Evolutionary conservation across 2,888 invertebrate species (phyloP), one percentile per base, ranked within the genome.

Genomic region (Eilema sororculum): DNA sequence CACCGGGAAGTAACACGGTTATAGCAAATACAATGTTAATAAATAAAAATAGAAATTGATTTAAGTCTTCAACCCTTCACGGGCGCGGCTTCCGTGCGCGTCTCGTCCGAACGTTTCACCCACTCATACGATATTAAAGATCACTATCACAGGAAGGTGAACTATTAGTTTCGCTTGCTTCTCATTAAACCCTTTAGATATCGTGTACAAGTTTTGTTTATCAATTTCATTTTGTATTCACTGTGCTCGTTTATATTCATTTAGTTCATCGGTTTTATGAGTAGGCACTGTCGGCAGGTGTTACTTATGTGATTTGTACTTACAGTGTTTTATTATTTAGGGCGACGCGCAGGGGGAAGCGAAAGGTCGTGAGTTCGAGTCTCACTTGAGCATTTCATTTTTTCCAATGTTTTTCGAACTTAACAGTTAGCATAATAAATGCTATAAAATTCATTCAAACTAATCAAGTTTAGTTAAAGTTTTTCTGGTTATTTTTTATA

Each of bases 91-190:
- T 94, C 93, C 94, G 93, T 81, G 85, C 76, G 76, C 82, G 85
- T 88, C 87, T 86, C 81, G 84, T 89, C 91, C 89, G 88, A 91
- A 91, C 90, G 90, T 90, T 91, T 92, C 90, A 87, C 84, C 93
- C 95, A 94, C 95, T 94, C 93, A 90, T 90, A 87, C 87, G 83
- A 89, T 93, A 95, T 95, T 95, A 95, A 95, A 95, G 95, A 95
- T 95, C 89, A 80, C 86, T 94, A 95, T 95, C 95, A 83, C 90
- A 91, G 94, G 93, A 94, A 93, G 93, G 89, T 83, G 87, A 89
- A 90, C 90, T 92, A 92, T 92, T 91, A 93, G 89, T 86, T 89
- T 90, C 89, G 86, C 90, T 91, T 91, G 90, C 87, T 89, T 93
- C 92, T 93, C 93, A 94, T 94, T 93, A 93, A 91, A 91, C 91